Conservation (phyloP, 2,113 vertebrate species). For the Phrynocephalus versicolor region DNA sequence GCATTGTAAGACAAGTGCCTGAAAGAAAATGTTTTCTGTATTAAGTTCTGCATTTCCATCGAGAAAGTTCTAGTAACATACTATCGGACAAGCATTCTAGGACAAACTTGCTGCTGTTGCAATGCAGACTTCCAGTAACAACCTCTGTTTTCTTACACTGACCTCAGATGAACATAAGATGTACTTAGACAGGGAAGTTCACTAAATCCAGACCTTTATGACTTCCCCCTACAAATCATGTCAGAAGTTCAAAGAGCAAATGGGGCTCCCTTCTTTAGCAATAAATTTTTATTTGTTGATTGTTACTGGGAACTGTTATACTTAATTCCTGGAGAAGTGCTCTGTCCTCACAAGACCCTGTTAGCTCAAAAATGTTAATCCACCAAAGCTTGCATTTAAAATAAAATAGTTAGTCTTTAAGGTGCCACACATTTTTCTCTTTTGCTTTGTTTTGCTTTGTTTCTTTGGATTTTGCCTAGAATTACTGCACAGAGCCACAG, state of each 20-base stretch:
- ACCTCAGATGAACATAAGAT: not conserved
- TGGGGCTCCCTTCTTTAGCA: conserved; percentile 19
- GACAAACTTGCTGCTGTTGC: not conserved
- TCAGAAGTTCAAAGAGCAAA: conserved; percentile 40
- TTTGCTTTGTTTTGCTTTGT: too few species aligned
- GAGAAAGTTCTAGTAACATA: not conserved
- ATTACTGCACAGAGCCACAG: too few species aligned
- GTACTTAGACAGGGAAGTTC: conserved; percentile 3
- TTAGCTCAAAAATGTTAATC: conserved; percentile 6
- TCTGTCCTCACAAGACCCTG: conserved; percentile 27
- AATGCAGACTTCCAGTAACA: not conserved
- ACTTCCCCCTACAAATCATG: conserved; percentile 15
- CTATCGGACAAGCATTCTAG: not conserved
- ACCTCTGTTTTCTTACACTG: not conserved
- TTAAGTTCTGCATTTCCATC: not conserved
- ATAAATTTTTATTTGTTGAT: conserved; percentile 32
- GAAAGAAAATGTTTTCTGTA: not conserved
- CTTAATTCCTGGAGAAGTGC: conserved; percentile 25
- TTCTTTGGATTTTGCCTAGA: too few species aligned
- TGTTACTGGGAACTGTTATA: conserved; percentile 21
- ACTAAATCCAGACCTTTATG: conserved; percentile 6
- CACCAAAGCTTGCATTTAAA: too few species aligned
- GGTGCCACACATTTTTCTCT: too few species aligned
- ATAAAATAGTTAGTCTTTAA: too few species aligned
- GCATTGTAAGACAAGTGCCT: not conserved